Base-by-base conservation (phyloP, 2,888 invertebrate genomes). In the Tinea pellionella region DNA sequence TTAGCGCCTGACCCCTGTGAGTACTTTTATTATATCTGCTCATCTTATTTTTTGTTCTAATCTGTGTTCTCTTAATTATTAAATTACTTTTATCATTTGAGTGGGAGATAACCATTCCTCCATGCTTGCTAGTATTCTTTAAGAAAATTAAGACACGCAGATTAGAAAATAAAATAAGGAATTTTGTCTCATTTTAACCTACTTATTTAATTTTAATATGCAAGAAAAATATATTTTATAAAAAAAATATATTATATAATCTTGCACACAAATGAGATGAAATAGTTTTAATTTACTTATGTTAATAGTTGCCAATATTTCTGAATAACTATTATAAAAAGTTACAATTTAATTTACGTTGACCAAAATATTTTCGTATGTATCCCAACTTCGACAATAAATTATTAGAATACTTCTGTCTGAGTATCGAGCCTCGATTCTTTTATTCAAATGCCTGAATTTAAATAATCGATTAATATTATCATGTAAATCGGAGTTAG, bases 1-100 rank as follows among this genome's bases (percentile, higher is more conserved):
- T 77, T 78, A 80, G 78, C 83, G 79, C 77, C 81, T 75, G 70
- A 78, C 76, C 76, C 76, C 83, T 78, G 87, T 87, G 81, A 87
- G 87, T 87, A n/a, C 32, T 32, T 70, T 65, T 66, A 68, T 65
- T 71, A 71, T 73, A 72, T 75, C 37, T 37, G 37, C 9, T 37
- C 70, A 73, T 72, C 66, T 73, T 77, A 73, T 69, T 74, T 69
- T 68, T 69, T 68, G 65, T 73, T 74, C 69, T 71, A 74, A 76
- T 77, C 71, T 76, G 72, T 68, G 64, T 68, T 78, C 77, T 77
- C 72, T 73, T 73, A 69, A 72, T 73, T 66, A 3, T 47, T 15
- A 47, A 47, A 42, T 42, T 8, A 8, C 42, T 13, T 37, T 37
- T 37, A 37, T 37, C n/a, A 37, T 37, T 37, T 37, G 37, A 6